Evolutionary conservation across 2,888 invertebrate genomes (phyloP).

Genomic region (Polydrusus cervinus): DNA sequence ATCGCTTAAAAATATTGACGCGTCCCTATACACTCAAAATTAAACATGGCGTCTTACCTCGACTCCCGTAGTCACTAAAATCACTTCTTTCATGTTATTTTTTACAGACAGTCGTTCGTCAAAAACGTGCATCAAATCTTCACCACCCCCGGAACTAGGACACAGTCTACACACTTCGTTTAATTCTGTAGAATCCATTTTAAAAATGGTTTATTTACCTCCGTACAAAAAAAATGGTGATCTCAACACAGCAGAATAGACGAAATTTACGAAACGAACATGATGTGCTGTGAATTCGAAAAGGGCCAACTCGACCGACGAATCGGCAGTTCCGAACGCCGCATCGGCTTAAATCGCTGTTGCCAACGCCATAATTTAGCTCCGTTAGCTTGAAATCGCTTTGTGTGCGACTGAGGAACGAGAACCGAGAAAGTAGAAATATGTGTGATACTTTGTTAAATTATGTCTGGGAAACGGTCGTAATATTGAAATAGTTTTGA

Average conservation of each 20-base stretch:
- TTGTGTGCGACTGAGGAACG: neutral
- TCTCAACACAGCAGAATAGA: neutral
- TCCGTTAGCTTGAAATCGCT: neutral
- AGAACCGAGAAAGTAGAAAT: slow-evolving; percentile 9
- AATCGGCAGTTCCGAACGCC: neutral
- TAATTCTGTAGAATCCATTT: slow-evolving; percentile 45
- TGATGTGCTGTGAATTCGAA: neutral
- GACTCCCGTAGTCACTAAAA: slow-evolving; percentile 58
- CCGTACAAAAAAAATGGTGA: neutral
- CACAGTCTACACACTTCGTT: slow-evolving; percentile 56
- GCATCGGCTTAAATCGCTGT: slow-evolving; percentile 15
- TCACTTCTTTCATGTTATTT: slow-evolving; percentile 58
- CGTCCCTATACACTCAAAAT: slow-evolving; percentile 19
- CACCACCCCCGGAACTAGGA: slow-evolving; percentile 26
- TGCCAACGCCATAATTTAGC: slow-evolving; percentile 5
- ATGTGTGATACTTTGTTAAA: slow-evolving; percentile 8
- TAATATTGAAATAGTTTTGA: slow-evolving; percentile 1
- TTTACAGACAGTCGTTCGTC: slow-evolving; percentile 43
- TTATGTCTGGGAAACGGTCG: slow-evolving; percentile 6
- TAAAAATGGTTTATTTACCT: neutral
- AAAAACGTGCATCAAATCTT: slow-evolving; percentile 57
- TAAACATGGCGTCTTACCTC: slow-evolving; percentile 53
- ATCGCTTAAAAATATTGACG: slow-evolving; percentile 16
- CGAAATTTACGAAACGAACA: neutral
- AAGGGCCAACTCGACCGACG: slow-evolving; percentile 8